Conservation (phyloP, 2,797 vertebrate genomes). For the Anniella stebbinsi region DNA sequence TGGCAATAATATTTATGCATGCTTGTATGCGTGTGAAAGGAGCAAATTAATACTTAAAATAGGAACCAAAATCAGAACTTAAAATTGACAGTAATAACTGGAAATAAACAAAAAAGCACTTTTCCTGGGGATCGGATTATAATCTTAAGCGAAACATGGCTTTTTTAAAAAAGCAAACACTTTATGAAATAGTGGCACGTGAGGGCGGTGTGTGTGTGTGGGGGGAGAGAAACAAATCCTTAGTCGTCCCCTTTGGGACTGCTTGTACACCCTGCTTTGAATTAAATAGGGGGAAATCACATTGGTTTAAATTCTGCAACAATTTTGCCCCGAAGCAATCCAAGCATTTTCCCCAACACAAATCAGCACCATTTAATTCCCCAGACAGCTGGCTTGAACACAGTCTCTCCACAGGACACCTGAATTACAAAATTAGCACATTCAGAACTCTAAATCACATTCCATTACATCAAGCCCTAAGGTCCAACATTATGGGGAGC, state of each 20-base stretch:
- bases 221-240: slow-evolving; percentile 40
- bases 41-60: slow-evolving; percentile 32
- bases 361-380: slow-evolving; percentile 76
- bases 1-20: slow-evolving; percentile 2
- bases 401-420: slow-evolving; percentile 72
- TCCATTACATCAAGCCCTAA: slow-evolving; percentile 75
- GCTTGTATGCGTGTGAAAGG: not conserved
- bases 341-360: slow-evolving; percentile 72
- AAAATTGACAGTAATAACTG: slow-evolving; percentile 44
- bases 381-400: slow-evolving; percentile 74
- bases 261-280: slow-evolving; percentile 65
- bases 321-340: slow-evolving; percentile 73
- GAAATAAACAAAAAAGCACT: slow-evolving; percentile 38
- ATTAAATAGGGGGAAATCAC: slow-evolving; percentile 68
- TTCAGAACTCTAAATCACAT: slow-evolving; percentile 77
- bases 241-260: slow-evolving; percentile 58
- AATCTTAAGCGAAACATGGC: slow-evolving; percentile 48
- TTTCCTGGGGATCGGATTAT: slow-evolving; percentile 37
- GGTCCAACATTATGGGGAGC: slow-evolving; percentile 65
- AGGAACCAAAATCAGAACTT: slow-evolving; percentile 37
- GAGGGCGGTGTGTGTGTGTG: not conserved
- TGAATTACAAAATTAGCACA: slow-evolving; percentile 79
- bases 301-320: slow-evolving; percentile 73
- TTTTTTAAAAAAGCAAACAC: slow-evolving; percentile 32
- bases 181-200: slow-evolving; percentile 19